These are phyloP conservation scores for Leptocoma aspasia DNA, from an alignment of 2,113 vertebrate genomes.

Conservation along the genomic window DNA sequence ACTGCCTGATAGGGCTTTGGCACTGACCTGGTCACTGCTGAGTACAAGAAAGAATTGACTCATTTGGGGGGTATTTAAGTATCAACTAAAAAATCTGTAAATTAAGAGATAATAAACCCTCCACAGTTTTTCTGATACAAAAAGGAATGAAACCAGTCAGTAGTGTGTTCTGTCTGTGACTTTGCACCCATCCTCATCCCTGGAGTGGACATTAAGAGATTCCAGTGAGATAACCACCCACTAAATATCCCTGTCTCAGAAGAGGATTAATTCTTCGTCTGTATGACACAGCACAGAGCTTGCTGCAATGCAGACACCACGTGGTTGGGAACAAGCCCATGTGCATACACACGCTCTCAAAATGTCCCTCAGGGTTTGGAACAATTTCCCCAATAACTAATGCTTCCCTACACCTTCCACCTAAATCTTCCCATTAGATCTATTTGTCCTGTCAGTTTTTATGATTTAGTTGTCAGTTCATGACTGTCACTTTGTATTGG, in stretches of 20 bases:
- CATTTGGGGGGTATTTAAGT: neutral
- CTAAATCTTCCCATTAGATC: neutral
- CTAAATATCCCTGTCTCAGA: neutral
- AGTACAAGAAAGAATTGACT: neutral
- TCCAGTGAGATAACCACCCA: neutral
- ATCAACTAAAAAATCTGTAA: neutral
- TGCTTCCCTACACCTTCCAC: neutral
- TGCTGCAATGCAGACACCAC: conserved; percentile 62
- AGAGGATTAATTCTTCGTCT: neutral
- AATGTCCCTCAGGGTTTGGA: neutral
- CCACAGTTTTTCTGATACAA: rapidly evolving
- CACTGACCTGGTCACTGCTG: neutral
- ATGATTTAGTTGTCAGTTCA: neutral
- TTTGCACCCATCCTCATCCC: neutral
- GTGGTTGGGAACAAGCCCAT: neutral
- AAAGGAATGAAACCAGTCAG: neutral
- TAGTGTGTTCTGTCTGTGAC: neutral
- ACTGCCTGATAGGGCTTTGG: neutral
- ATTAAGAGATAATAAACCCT: neutral
- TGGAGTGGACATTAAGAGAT: neutral
- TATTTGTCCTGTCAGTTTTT: neutral
- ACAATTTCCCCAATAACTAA: neutral
- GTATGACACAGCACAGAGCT: conserved; percentile 54
- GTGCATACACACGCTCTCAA: neutral
- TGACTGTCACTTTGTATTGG: neutral